Conservation (phyloP, 2,797 vertebrate genomes). For the Salarias fasciatus region DNA sequence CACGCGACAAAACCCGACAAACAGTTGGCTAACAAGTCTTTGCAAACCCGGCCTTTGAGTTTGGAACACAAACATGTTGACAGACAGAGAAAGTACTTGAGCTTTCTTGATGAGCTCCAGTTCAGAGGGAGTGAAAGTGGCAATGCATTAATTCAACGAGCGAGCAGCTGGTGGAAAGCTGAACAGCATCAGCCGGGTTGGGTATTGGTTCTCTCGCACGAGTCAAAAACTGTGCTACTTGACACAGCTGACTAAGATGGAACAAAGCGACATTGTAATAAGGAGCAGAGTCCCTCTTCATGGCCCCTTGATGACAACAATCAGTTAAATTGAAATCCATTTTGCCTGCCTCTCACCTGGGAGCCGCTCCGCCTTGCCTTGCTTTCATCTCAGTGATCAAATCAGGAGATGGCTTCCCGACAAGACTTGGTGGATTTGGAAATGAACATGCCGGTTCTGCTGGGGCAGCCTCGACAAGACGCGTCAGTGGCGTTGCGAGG, state of each 20-base stretch:
- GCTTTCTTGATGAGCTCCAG: constrained; percentile 36
- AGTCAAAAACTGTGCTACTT: constrained; percentile 21
- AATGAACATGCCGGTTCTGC: constrained; percentile 26
- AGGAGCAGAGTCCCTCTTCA: constrained; percentile 16
- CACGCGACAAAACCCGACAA: constrained; percentile 37
- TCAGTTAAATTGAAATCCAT: constrained; percentile 52
- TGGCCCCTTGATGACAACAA: constrained; percentile 37
- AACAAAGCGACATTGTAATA: constrained; percentile 35
- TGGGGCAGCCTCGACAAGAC: constrained; percentile 41
- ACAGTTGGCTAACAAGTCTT: constrained; percentile 43
- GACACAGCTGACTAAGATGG: constrained; percentile 22
- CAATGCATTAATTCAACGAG: constrained; percentile 27
- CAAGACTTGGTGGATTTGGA: constrained; percentile 48
- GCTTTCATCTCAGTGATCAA: constrained; percentile 58
- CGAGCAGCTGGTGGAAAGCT: constrained; percentile 35
- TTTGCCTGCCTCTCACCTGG: constrained; percentile 40
- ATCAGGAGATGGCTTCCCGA: constrained; percentile 47
- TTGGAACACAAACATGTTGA: constrained; percentile 34
- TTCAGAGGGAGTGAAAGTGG: constrained; percentile 15
- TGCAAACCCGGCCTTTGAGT: constrained; percentile 27
- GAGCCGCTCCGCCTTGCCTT: constrained; percentile 22
- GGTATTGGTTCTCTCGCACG: constrained; percentile 13
- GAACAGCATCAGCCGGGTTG: constrained; percentile 19
- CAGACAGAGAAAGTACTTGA: constrained; percentile 32
- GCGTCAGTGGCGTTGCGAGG: constrained; percentile 61